phyloP scores from a whole-genome alignment of 2,797 vertebrate species.

The Rhabdophis nuchalis region DNA sequence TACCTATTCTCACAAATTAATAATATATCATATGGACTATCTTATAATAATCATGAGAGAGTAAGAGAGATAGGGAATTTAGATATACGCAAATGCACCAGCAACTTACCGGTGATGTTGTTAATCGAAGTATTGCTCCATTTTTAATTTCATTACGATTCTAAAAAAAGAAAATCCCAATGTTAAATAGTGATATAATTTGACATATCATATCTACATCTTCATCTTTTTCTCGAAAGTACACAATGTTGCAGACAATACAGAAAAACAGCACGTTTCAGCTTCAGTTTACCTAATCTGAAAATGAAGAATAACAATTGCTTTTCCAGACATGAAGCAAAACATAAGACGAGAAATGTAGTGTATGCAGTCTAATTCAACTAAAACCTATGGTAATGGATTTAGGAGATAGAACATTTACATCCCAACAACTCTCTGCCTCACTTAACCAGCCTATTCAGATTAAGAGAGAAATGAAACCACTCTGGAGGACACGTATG shows the following conservation, averaged over 20 bases:
- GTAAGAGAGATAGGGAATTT: background rate
- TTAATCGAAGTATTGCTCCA: slow-evolving; percentile 91
- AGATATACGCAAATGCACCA: slow-evolving; percentile 19
- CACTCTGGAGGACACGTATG: background rate
- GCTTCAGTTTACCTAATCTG: background rate
- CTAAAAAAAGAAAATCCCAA: slow-evolving; percentile 71
- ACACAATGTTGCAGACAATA: background rate
- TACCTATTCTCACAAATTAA: background rate
- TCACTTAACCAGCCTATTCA: background rate
- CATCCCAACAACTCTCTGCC: background rate
- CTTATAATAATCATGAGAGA: background rate
- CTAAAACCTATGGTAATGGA: background rate
- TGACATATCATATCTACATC: background rate
- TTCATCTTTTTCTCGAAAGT: background rate
- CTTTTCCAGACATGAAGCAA: background rate
- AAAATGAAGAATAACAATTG: background rate
- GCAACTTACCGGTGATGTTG: slow-evolving; percentile 89
- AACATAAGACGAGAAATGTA: background rate
- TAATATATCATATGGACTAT: background rate
- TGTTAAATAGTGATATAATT: background rate
- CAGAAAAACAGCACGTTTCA: background rate
- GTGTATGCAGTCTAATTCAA: background rate
- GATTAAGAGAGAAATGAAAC: background rate
- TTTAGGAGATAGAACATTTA: background rate
- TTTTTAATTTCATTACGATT: slow-evolving; percentile 99